phyloP scores from a whole-genome alignment of 2,797 vertebrate species.

The Heliangelus exortis region DNA sequence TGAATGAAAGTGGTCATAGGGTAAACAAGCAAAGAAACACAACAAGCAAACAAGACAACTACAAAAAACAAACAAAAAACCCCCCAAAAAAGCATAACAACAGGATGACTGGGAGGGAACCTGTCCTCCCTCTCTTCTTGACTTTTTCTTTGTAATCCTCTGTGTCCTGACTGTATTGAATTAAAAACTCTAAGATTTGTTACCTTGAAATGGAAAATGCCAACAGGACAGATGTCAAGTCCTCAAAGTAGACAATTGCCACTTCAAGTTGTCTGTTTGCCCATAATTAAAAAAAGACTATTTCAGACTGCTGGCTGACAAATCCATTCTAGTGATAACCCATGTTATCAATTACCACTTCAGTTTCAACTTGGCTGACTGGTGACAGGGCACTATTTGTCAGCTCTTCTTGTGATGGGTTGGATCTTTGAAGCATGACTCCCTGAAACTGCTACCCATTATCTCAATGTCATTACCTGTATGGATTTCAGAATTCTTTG shows the following conservation, averaged over 20 bases:
- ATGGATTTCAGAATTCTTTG: conserved; percentile 75
- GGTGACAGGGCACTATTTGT: conserved; percentile 67
- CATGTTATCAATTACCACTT: conserved; percentile 85
- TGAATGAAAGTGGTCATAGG: neutral
- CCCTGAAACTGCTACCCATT: conserved; percentile 87
- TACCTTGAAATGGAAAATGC: conserved; percentile 59
- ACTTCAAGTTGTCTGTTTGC: conserved; percentile 70
- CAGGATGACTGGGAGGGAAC: conserved; percentile 61
- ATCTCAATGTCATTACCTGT: conserved; percentile 83
- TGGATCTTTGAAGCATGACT: conserved; percentile 83
- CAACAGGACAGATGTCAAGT: conserved; percentile 49
- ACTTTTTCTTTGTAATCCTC: conserved; percentile 67
- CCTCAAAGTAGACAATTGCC: conserved; percentile 55
- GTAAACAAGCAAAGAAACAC: neutral
- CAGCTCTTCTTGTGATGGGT: conserved; percentile 76
- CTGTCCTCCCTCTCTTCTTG: conserved; percentile 49
- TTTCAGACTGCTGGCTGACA: conserved; percentile 83
- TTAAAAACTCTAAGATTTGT: conserved; percentile 63
- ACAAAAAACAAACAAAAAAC: neutral
- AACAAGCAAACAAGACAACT: too few relatives aligned
- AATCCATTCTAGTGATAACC: conserved; percentile 82
- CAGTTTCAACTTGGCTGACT: conserved; percentile 80
- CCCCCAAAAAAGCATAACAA: conserved; percentile 57
- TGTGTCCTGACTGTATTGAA: conserved; percentile 55
- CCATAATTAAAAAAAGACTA: conserved; percentile 72